Percentiles rank a stretch among this genome's conserved stretches.
Conservation (phyloP, 2,113 vertebrate genomes). For the Chaenogobius annularis region DNA sequence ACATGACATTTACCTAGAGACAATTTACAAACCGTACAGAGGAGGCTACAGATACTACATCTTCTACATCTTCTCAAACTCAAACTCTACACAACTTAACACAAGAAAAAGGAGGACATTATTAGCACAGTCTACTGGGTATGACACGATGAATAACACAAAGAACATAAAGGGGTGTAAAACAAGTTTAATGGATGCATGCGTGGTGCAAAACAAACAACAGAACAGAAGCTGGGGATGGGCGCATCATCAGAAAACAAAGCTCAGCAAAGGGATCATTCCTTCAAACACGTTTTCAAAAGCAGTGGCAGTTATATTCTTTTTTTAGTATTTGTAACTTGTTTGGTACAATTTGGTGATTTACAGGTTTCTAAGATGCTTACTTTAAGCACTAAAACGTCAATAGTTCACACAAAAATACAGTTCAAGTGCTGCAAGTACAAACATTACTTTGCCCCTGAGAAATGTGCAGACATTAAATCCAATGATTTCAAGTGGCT, state of each 20-base stretch:
- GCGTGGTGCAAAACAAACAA: slow-evolving; percentile 58
- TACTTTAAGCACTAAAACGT: slow-evolving; percentile 41
- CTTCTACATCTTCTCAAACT: slow-evolving; percentile 60
- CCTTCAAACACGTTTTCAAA: slow-evolving; percentile 42
- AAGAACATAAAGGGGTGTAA: slow-evolving; percentile 29
- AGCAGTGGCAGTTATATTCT: slow-evolving; percentile 43
- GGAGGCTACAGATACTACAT: slow-evolving; percentile 54
- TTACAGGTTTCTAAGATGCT: slow-evolving; percentile 44
- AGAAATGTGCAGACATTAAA: not conserved
- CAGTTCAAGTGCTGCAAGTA: slow-evolving; percentile 6
- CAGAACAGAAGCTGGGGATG: slow-evolving; percentile 26
- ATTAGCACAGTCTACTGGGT: slow-evolving; percentile 47
- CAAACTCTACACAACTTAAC: slow-evolving; percentile 45
- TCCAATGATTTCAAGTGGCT: not conserved
- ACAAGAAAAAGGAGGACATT: slow-evolving; percentile 30
- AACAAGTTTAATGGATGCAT: slow-evolving; percentile 57
- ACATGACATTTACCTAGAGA: slow-evolving; percentile 46
- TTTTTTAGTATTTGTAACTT: not conserved
- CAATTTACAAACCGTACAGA: slow-evolving; percentile 57
- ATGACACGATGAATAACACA: slow-evolving; percentile 40
- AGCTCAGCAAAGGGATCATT: slow-evolving; percentile 35
- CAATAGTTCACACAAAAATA: slow-evolving; percentile 7
- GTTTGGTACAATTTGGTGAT: slow-evolving; percentile 24
- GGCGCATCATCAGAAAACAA: slow-evolving; percentile 45
- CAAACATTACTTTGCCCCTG: slow-evolving; percentile 4